Evolutionary conservation across 2,113 vertebrate species (phyloP), one percentile per base, ranked within the genome.

Genomic region (Monopterus albus): DNA sequence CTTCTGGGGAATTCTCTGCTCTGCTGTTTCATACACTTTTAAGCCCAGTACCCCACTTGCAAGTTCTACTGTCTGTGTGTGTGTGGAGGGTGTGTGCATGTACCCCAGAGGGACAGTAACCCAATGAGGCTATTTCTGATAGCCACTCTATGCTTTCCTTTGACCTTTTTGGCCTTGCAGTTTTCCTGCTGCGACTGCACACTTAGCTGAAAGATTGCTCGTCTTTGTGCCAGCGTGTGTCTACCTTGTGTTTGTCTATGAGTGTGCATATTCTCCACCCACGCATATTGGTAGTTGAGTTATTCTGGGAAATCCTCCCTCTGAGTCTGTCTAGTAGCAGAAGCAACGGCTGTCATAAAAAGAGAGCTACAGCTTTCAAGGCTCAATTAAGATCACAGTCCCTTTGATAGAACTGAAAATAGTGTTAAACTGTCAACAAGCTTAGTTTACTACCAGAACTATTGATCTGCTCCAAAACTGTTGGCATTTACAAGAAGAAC

Each of bases 221-320:
- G 71, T 63, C 60, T 78, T 61, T 72, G 25, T 87, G 56, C 42
- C 64, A 25, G 57, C 60, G 56, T 64, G 42, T 18, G 45, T 21
- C 51, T 31, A 52, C 64, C 72, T 78, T 68, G 40, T 63, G 59
- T 75, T 57, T 78, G 78, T 62, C 72, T 79, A 23, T 78, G 73
- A 80, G 62, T 63, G 66, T 72, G 73, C 72, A 59, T 64, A 73
- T 78, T 82, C 59, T 73, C 67, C 74, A 68, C 79, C 83, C 85
- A 83, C 87, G 43, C 69, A 71, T 64, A 61, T 71, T 70, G 4
- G 61, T 46, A 62, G 79, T 57, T 28, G 17, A 79, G 72, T 75
- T 83, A 83, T 85, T 90, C 79, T 65, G 79, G 75, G 77, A 84
- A 87, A 87, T 75, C 73, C 78, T 85, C 50, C 46, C 57, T 75